Evolutionary conservation across 2,888 invertebrate genomes (phyloP), one percentile per base, ranked within the genome.

Genomic region (Tachina lurida): DNA sequence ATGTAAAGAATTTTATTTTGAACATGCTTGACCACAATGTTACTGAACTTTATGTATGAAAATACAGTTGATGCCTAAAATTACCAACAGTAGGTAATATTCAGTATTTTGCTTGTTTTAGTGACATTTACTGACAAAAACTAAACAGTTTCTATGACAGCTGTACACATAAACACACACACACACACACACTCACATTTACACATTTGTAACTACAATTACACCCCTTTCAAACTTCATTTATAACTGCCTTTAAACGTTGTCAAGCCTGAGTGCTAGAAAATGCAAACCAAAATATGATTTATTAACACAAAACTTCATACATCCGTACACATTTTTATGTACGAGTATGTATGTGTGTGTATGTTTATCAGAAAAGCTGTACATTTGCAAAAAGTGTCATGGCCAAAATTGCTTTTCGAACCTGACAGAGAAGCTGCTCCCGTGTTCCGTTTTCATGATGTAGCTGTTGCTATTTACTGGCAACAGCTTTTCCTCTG

Each of bases 241-340:
- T 62, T 70, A 62, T 54, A 54, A 17, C 19, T 56, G 8, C 54
- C 15, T 45, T 7, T 13, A n/a, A 45, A 52, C 31, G 56, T 19
- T 39, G 3, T 5, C 52, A n/a, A 39, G 22, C 10, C 9, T 68
- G 17, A 60, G 43, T 41, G 52, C 1, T 10, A 19, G 52, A 43
- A 70, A 22, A 10, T 62, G 58, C 60, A 15, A 31, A 60, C 5
- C 3, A 22, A 49, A 78, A 81, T 31, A 31, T 81, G 75, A 81
- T 81, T 81, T 81, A 75, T 81, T 75, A 76, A 76, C 47, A 68
- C 47, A 45, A 54, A 63, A 63, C 47, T 76, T n/a, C 22, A 56
- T 63, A 63, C 22, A 22, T 22, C 22, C 22, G n/a, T n/a, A n/a
- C n/a, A n/a, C n/a, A n/a, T n/a, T n/a, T n/a, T n/a, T n/a, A n/a